Evolutionary conservation across 2,888 invertebrate genomes (phyloP).

Genomic region (Melanargia galathea): DNA sequence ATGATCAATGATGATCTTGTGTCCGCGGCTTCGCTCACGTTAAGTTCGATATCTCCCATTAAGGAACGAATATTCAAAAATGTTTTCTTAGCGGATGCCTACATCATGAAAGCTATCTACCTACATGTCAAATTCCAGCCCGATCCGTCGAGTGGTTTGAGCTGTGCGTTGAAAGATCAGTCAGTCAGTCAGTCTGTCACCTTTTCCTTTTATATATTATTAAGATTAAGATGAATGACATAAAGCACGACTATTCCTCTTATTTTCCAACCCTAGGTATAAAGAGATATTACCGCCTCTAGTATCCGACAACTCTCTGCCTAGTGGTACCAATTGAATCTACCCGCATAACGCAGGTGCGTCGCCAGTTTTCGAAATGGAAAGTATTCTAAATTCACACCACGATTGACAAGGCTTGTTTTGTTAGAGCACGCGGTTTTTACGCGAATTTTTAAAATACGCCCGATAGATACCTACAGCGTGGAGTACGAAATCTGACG

Average conservation of each 20-base stretch:
- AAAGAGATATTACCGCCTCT: not conserved
- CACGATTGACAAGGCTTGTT: conserved; percentile 61
- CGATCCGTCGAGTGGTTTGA: no score
- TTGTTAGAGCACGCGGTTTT: conserved; percentile 52
- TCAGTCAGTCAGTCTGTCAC: no score
- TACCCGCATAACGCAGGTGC: conserved; percentile 44
- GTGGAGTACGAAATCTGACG: conserved; percentile 3
- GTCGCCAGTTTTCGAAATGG: conserved; percentile 43
- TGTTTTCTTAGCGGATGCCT: no score
- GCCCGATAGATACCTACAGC: not conserved
- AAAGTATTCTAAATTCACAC: conserved; percentile 56
- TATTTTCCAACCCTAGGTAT: not conserved
- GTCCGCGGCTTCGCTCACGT: no score
- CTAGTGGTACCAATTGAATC: conserved; percentile 42
- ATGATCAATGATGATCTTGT: no score
- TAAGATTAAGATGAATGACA: no score
- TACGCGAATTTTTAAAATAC: conserved; percentile 28
- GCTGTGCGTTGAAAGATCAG: no score
- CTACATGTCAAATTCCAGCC: no score
- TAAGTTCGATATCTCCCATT: no score
- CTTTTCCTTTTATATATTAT: no score
- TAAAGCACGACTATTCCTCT: not conserved
- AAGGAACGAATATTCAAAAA: no score
- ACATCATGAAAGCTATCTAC: no score
- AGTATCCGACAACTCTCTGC: not conserved